Evolutionary conservation across 2,113 vertebrate species (phyloP).

Genomic region (Gavialis gangeticus): DNA sequence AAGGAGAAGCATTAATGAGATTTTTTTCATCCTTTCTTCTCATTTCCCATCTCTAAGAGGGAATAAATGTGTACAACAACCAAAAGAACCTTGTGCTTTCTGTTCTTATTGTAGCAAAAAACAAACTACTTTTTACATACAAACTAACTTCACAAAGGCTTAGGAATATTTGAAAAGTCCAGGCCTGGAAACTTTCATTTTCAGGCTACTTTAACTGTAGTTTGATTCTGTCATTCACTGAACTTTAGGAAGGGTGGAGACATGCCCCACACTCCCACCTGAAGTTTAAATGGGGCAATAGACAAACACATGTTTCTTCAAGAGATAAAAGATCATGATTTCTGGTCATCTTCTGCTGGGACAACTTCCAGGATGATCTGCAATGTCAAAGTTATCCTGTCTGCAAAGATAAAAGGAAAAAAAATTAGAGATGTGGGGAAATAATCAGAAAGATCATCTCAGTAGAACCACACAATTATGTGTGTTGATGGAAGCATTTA

Average conservation of each 20-base stretch:
- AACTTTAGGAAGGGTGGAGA: neutral
- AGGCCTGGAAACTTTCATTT: conserved; percentile 12
- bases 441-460: neutral
- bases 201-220: neutral
- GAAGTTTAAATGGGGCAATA: conserved; percentile 30
- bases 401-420: conserved; percentile 79
- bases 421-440: conserved; percentile 10
- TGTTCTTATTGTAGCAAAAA: neutral
- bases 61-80: neutral
- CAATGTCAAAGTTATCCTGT: conserved; percentile 82
- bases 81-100: neutral
- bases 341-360: conserved; percentile 82
- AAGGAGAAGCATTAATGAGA: neutral
- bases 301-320: conserved; percentile 10
- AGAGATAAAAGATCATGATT: conserved; percentile 62
- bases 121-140: neutral
- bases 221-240: conserved; percentile 34
- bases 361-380: conserved; percentile 93
- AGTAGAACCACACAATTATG: neutral
- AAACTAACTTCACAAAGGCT: neutral
- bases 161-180: neutral
- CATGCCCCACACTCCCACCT: neutral
- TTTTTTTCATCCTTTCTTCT: neutral
- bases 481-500: neutral
- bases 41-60: neutral